Conservation (phyloP, 2,113 vertebrate species). For the Carlito syrichta region DNA sequence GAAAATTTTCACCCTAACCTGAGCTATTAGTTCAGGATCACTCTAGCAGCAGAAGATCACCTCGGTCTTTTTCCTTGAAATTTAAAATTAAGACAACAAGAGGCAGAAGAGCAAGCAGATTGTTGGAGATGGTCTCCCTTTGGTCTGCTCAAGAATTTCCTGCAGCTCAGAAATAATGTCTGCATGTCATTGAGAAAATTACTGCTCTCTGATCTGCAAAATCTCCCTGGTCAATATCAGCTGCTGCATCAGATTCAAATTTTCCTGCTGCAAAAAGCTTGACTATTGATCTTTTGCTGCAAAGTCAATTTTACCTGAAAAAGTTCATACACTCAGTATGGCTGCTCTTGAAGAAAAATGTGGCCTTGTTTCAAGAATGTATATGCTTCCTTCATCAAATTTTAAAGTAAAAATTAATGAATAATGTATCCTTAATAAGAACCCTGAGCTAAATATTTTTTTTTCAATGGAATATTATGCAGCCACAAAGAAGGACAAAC, state of each 20-base stretch:
- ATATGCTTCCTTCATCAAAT: background rate
- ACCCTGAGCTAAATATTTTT: no score
- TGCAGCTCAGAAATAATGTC: conserved; percentile 85
- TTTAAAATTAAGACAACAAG: background rate
- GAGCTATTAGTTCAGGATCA: background rate
- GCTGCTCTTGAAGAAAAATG: background rate
- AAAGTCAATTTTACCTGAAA: conserved; percentile 84
- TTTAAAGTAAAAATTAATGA: background rate
- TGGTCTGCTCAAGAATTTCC: conserved; percentile 85
- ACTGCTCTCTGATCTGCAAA: conserved; percentile 88
- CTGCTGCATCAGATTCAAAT: conserved; percentile 86
- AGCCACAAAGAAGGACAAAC: no score
- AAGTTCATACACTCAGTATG: background rate
- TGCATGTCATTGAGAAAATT: conserved; percentile 87
- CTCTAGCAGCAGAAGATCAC: background rate
- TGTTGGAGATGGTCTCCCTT: conserved; percentile 79
- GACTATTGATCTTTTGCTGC: conserved; percentile 85
- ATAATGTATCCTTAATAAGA: no score
- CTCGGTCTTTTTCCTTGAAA: background rate
- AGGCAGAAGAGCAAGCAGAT: conserved; percentile 80
- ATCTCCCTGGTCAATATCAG: conserved; percentile 82
- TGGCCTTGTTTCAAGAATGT: fast-evolving
- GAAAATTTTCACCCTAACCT: fast-evolving
- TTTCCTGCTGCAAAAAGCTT: conserved; percentile 84
- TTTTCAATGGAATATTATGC: no score